Evolutionary conservation across 2,113 vertebrate genomes (phyloP).

Genomic region (Sardina pilchardus): DNA sequence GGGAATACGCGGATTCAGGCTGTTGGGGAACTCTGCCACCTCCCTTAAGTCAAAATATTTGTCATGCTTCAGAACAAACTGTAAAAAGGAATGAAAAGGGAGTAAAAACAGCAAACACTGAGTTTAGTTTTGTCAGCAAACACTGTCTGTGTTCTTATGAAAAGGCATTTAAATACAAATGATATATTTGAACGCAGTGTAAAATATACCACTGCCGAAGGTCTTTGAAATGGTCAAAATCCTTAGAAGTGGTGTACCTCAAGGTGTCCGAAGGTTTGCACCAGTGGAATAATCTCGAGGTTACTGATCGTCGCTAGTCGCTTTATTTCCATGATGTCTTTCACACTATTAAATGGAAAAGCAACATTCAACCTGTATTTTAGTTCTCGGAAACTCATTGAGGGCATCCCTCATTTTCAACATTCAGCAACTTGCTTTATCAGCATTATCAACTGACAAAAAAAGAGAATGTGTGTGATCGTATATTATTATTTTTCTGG

Average conservation of each 20-base stretch:
- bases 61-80: constrained; percentile 80
- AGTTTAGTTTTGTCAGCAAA: too few relatives aligned
- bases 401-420: too few relatives aligned
- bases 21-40: constrained; percentile 73
- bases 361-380: neutral
- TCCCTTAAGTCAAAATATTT: constrained; percentile 71
- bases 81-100: neutral
- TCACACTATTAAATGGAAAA: constrained; percentile 60
- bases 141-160: neutral
- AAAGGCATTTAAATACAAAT: neutral
- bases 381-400: too few relatives aligned
- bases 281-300: constrained; percentile 75
- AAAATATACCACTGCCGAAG: neutral
- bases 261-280: constrained; percentile 79
- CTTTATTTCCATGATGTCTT: constrained; percentile 69
- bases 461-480: neutral
- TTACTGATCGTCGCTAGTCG: constrained; percentile 65
- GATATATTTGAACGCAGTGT: neutral
- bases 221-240: neutral
- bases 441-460: neutral
- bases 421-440: too few relatives aligned
- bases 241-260: constrained; percentile 63
- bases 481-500: too few relatives aligned
- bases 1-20: constrained; percentile 70
- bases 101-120: neutral